Base-by-base conservation (phyloP, 2,113 vertebrate genomes). In the Etheostoma cragini region DNA sequence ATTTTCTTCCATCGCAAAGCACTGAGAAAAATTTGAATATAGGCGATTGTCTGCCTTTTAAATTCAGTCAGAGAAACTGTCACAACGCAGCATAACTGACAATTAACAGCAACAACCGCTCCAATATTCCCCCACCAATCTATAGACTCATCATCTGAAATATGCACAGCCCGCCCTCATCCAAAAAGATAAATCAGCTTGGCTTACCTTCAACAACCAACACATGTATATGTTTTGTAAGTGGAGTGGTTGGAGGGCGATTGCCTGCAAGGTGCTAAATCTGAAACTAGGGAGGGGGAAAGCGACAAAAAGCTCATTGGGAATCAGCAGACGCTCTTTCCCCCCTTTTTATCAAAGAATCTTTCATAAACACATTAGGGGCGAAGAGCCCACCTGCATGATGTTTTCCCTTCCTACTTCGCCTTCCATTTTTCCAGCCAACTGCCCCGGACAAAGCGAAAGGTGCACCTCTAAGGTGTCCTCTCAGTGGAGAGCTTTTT, bases 391-490 rank as follows among this genome's bases (percentile, higher is more conserved):
- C 96, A 96, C 96, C 95, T 96, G 96, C 95, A 95, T 95, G 92
- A 95, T 96, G 95, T 97, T 87, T 96, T 96, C 96, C 94, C 95
- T 95, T 95, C 95, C 96, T 95, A 91, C 91, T 87, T 85, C 82
- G 88, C 94, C 92, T 89, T 95, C 95, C 95, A 92, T 88, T 96
- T 92, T 96, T 96, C 94, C 92, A 93, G 95, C 96, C 94, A 96
- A 96, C 96, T 95, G 89, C 84, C 88, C 80, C 46, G 94, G 94
- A 96, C 96, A 96, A 96, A 96, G 95, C 94, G 85, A 93, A 96
- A 94, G 90, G 96, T 95, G 93, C 95, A 96, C 95, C 95, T 96
- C 95, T 96, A 95, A 97, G 96, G 95, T 97, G 96, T 97, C 95
- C 96, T 94, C 87, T 87, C 84, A 82, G 96, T 95, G 86, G 93